phyloP scores from a whole-genome alignment of 2,113 vertebrate genomes.

The Orthochromis indermauri region DNA sequence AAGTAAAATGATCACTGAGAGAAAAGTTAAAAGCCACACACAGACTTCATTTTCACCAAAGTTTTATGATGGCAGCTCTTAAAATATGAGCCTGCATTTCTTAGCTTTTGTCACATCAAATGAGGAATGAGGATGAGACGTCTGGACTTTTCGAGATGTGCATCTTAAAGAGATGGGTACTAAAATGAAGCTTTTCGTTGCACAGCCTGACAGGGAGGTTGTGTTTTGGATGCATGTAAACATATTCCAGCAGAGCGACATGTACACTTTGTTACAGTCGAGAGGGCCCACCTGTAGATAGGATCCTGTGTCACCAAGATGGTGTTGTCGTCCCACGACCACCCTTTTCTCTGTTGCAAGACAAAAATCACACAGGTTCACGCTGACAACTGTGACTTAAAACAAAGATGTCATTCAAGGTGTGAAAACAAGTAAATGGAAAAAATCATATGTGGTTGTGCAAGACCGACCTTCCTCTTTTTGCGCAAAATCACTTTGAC shows the following conservation, averaged over 20 bases:
- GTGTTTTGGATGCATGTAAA: background rate
- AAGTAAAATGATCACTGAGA: background rate
- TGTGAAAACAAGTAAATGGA: background rate
- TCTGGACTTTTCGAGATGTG: background rate
- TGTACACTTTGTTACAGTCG: background rate
- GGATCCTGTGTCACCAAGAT: constrained; percentile 90
- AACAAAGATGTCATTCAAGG: background rate
- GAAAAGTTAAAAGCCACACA: background rate
- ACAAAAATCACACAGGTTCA: background rate
- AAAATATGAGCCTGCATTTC: background rate
- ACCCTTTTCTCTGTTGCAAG: constrained; percentile 82
- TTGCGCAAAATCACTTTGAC: constrained; percentile 90
- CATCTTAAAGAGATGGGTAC: background rate
- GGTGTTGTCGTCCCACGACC: constrained; percentile 88
- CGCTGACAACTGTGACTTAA: background rate
- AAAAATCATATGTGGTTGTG: background rate
- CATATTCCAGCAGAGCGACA: background rate
- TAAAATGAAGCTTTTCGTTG: background rate
- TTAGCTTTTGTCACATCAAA: background rate
- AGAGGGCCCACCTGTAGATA: constrained; percentile 81
- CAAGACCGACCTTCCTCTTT: constrained; percentile 83
- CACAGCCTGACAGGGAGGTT: background rate
- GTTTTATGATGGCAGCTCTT: background rate
- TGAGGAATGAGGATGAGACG: background rate
- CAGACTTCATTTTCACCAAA: background rate